Conservation (phyloP, 2,888 invertebrate species). For the Hyles lineata region DNA sequence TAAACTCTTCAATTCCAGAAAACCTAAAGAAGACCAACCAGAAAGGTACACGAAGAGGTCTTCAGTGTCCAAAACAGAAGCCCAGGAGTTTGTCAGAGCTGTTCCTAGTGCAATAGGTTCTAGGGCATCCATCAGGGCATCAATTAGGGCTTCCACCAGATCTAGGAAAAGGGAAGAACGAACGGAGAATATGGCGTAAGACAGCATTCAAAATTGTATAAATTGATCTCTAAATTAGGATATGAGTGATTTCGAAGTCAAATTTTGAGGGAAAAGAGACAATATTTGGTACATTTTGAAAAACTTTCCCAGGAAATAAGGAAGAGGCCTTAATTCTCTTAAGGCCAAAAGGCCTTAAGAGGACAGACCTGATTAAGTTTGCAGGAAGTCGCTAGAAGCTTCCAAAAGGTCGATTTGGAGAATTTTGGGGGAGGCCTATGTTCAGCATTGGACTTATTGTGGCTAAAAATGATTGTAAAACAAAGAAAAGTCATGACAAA, state of each 20-base stretch:
- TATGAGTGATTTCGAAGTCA: not conserved
- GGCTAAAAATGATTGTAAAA: no score
- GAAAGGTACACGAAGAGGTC: slow-evolving; percentile 64
- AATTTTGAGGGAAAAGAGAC: not conserved
- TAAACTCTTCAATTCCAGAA: no score
- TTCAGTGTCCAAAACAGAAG: slow-evolving; percentile 49
- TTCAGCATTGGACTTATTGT: no score
- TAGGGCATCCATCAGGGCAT: slow-evolving; percentile 73
- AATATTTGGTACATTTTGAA: no score
- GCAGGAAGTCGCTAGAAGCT: no score
- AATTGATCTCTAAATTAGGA: not conserved
- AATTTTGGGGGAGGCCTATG: no score
- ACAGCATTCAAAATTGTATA: not conserved
- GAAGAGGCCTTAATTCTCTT: no score
- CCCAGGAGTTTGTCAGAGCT: slow-evolving; percentile 65
- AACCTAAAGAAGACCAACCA: slow-evolving; percentile 54
- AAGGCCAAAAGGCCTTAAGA: no score
- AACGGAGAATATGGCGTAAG: slow-evolving; percentile 53
- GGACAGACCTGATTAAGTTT: no score
- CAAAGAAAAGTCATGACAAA: no score
- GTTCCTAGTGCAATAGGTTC: slow-evolving; percentile 67
- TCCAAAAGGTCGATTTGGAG: no score
- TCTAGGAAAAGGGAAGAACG: slow-evolving; percentile 42
- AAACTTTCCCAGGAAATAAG: no score
- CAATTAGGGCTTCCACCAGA: slow-evolving; percentile 61